Percentiles rank a stretch among this genome's conserved stretches.
These are phyloP conservation scores for Yponomeuta sedellus DNA, from an alignment of 2,888 invertebrate species.

Conservation along the genomic window DNA sequence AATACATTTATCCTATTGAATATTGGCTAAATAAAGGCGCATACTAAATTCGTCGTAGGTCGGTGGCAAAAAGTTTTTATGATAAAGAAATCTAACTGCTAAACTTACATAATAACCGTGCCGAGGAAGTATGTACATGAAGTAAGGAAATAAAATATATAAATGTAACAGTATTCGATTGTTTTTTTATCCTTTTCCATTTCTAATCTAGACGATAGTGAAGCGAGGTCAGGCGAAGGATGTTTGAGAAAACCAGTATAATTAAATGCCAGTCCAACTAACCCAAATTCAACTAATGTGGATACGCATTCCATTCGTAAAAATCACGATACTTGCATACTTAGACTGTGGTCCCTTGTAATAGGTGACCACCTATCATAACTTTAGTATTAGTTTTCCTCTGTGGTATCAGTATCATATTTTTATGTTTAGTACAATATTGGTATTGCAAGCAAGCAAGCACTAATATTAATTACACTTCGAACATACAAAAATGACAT, in stretches of 20 bases:
- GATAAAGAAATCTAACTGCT: not conserved
- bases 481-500: not conserved
- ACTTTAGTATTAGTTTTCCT: too few relatives aligned
- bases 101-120: not conserved
- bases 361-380: not conserved
- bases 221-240: not conserved
- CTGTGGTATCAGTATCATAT: too few relatives aligned
- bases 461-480: too few relatives aligned
- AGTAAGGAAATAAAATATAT: not conserved
- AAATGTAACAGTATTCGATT: not conserved
- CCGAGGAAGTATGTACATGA: not conserved
- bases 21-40: not conserved
- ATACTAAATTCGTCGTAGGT: not conserved
- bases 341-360: not conserved
- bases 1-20: not conserved
- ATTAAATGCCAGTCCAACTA: not conserved
- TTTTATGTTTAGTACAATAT: too few relatives aligned
- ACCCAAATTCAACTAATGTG: not conserved
- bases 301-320: not conserved
- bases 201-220: not conserved
- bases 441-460: too few relatives aligned
- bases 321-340: not conserved
- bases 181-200: not conserved
- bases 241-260: not conserved
- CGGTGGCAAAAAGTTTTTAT: not conserved